These are phyloP conservation scores for Heliconius hermathena DNA, from an alignment of 1,140 invertebrate species.

Conservation along the genomic window DNA sequence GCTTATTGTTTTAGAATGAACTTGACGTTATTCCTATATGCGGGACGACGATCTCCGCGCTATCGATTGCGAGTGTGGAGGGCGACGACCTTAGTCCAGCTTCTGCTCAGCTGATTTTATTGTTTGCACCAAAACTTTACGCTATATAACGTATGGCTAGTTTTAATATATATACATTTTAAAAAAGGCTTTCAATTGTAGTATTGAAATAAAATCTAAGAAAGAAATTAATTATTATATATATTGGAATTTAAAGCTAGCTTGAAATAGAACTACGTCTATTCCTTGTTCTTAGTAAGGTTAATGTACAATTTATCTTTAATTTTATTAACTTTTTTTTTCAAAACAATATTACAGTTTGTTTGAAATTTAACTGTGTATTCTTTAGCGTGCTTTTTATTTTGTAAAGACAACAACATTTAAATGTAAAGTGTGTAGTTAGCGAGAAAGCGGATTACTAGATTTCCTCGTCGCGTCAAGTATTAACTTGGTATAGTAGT, in stretches of 20 bases:
- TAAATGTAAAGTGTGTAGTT: not conserved
- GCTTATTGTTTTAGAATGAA: slow-evolving; percentile 4
- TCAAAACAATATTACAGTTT: too few species aligned
- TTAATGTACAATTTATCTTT: too few species aligned
- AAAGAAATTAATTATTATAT: too few species aligned
- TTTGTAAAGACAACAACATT: not conserved
- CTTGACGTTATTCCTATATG: slow-evolving; percentile 25
- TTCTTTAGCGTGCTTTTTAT: not conserved
- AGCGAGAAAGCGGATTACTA: not conserved
- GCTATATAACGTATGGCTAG: not conserved
- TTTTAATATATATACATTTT: not conserved
- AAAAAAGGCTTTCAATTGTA: not conserved
- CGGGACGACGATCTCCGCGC: slow-evolving; percentile 38
- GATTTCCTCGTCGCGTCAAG: not conserved
- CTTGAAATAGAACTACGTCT: too few species aligned
- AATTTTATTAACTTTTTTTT: too few species aligned
- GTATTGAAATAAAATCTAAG: too few species aligned
- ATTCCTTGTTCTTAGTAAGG: too few species aligned
- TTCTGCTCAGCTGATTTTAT: slow-evolving; percentile 46
- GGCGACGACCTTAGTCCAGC: slow-evolving; percentile 51
- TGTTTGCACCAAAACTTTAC: slow-evolving; percentile 8
- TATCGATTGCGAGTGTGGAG: slow-evolving; percentile 63
- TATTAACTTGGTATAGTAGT: not conserved
- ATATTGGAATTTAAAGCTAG: too few species aligned
- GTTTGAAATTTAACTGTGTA: too few species aligned